phyloP scores from a whole-genome alignment of 2,888 invertebrate genomes.

The Monopis laevigella region DNA sequence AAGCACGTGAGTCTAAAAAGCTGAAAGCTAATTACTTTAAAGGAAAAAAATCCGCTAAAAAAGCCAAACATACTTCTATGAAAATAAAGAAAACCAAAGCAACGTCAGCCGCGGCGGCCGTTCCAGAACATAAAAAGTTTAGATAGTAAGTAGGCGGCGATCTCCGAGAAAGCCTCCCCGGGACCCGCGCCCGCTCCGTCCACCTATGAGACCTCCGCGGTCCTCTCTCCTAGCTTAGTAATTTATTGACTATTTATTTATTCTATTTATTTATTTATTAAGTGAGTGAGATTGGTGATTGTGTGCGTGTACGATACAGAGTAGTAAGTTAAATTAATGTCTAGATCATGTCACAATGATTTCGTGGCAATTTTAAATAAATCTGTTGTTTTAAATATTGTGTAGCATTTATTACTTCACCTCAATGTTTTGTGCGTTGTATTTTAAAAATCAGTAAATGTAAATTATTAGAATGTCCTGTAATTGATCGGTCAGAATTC shows the following conservation, averaged over 20 bases:
- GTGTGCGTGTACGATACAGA: slow-evolving; percentile 60
- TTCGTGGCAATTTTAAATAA: slow-evolving; percentile 68
- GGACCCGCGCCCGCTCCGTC: slow-evolving; percentile 44
- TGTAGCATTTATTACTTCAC: slow-evolving; percentile 57
- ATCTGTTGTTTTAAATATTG: slow-evolving; percentile 62
- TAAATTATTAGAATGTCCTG: slow-evolving; percentile 23
- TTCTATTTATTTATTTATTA: slow-evolving; percentile 69
- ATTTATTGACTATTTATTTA: slow-evolving; percentile 69
- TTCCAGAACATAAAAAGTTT: slow-evolving; percentile 63
- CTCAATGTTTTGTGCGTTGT: slow-evolving; percentile 52
- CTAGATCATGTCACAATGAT: slow-evolving; percentile 68
- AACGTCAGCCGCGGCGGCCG: slow-evolving; percentile 51
- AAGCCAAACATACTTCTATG: slow-evolving; percentile 47
- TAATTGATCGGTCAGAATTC: slow-evolving; percentile 53
- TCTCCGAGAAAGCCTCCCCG: slow-evolving; percentile 24
- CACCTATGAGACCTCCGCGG: slow-evolving; percentile 55
- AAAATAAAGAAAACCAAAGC: slow-evolving; percentile 66
- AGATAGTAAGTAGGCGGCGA: slow-evolving; percentile 55
- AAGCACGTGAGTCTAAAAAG: slow-evolving; percentile 89
- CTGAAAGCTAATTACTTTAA: slow-evolving; percentile 52
- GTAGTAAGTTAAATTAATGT: slow-evolving; percentile 66
- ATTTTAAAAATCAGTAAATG: slow-evolving; percentile 16
- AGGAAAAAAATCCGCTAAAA: slow-evolving; percentile 59
- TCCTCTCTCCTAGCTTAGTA: slow-evolving; percentile 64
- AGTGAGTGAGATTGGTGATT: slow-evolving; percentile 62